Evolutionary conservation across 2,113 vertebrate genomes (phyloP).

Genomic region (Carlito syrichta): DNA sequence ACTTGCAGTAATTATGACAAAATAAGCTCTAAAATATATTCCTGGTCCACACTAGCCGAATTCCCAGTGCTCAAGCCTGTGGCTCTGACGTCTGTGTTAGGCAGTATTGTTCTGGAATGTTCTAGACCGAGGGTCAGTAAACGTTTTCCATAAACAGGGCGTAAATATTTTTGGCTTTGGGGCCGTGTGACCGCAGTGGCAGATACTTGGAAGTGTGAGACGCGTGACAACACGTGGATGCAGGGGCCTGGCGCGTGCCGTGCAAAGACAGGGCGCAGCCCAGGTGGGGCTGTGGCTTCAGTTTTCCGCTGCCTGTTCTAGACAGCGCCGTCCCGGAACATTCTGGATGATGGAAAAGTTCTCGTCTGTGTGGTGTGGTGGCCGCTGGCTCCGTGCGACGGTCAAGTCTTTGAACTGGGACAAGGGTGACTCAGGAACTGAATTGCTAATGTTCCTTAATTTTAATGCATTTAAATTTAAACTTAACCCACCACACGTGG

Average conservation of each 20-base stretch:
- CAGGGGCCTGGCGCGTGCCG: background rate
- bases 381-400: background rate
- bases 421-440: background rate
- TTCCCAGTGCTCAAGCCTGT: background rate
- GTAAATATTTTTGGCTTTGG: background rate
- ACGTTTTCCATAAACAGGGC: background rate
- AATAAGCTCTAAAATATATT: too few species aligned
- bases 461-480: background rate
- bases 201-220: background rate
- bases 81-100: background rate
- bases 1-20: too few species aligned
- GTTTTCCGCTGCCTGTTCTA: background rate
- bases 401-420: background rate
- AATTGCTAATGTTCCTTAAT: background rate
- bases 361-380: background rate
- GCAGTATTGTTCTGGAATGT: background rate
- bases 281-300: background rate
- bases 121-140: background rate
- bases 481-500: background rate
- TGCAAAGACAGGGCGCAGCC: background rate
- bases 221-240: background rate
- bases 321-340: background rate
- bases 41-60: too few species aligned
- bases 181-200: background rate
- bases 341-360: rapidly evolving